phyloP scores from a whole-genome alignment of 2,113 vertebrate species.

The Erinaceus europaeus region DNA sequence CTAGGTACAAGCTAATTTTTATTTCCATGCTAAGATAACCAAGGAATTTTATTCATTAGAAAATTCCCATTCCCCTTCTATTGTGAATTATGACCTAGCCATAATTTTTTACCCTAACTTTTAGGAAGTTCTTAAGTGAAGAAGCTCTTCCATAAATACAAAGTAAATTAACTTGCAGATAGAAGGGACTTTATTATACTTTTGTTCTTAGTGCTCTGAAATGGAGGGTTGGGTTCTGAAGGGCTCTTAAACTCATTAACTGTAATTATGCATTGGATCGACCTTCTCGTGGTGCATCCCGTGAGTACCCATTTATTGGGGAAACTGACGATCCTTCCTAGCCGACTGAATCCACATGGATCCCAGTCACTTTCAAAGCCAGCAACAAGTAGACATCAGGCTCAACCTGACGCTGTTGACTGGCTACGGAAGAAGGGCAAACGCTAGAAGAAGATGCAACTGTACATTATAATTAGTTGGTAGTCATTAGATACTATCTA shows the following conservation, averaged over 20 bases:
- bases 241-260: neutral
- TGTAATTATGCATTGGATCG: neutral
- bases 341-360: no score
- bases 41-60: neutral
- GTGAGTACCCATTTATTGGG: no score
- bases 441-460: no score
- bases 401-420: no score
- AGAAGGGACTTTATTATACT: neutral
- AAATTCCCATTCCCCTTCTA: neutral
- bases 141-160: neutral
- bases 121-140: neutral
- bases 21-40: slow-evolving; percentile 16
- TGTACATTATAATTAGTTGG: neutral
- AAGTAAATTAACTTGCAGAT: neutral
- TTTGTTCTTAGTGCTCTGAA: neutral
- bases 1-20: slow-evolving; percentile 1
- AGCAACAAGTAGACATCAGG: no score
- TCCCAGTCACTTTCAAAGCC: no score
- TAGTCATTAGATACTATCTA: neutral
- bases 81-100: no score
- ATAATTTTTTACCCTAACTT: neutral
- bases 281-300: no score
- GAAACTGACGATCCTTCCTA: no score
- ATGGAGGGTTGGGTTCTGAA: neutral
- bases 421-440: no score